phyloP scores from a whole-genome alignment of 2,888 invertebrate species.

The Phortica okadai region DNA sequence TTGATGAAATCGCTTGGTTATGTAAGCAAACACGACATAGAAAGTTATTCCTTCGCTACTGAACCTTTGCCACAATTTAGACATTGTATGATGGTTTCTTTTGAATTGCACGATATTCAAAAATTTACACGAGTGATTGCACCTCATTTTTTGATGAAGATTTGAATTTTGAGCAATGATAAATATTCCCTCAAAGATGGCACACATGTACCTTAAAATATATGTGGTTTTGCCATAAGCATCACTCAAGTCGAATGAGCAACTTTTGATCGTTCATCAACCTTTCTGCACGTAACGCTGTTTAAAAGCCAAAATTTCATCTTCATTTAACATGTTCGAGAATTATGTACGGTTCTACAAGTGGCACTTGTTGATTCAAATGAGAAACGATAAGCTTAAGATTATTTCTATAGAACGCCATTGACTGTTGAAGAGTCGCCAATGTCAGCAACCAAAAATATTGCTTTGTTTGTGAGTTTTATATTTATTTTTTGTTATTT shows the following conservation, averaged over 20 bases:
- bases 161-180: too few species aligned
- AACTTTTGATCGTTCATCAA: conserved; percentile 1
- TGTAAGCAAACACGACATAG: too few species aligned
- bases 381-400: neutral
- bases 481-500: neutral
- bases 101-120: too few species aligned
- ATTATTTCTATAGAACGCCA: neutral
- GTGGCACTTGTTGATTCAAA: neutral
- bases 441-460: conserved; percentile 10
- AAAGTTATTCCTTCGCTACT: too few species aligned
- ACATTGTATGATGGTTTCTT: too few species aligned
- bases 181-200: too few species aligned
- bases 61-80: too few species aligned
- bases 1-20: too few species aligned
- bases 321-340: neutral
- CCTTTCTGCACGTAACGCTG: neutral
- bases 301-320: neutral
- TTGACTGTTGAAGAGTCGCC: neutral
- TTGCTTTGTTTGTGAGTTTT: neutral
- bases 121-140: too few species aligned
- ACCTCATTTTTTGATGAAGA: too few species aligned
- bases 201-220: too few species aligned
- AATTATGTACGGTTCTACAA: neutral
- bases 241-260: neutral
- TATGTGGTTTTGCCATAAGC: neutral